A percentile compares a stretch with the other conserved stretches of the same genome.
Conservation (phyloP, 1,140 invertebrate species). For the Bombus turneri region DNA sequence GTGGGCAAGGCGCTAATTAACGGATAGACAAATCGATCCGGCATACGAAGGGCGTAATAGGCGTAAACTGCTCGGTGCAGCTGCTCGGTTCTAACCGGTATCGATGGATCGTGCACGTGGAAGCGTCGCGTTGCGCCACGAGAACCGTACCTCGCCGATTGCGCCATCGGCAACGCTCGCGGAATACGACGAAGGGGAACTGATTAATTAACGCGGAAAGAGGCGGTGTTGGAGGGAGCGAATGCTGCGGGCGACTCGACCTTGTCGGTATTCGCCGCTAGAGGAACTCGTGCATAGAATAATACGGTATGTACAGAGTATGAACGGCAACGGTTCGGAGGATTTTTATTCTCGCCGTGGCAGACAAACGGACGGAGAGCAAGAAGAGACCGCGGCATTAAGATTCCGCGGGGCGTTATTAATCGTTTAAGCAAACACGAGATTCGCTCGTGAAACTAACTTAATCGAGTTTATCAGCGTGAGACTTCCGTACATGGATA, state of each 20-base stretch:
- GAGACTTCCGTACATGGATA: conserved; percentile 49
- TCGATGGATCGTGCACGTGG: conserved; percentile 19
- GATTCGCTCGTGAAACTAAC: conserved; percentile 37
- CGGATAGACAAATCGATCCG: conserved; percentile 52
- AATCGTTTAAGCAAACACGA: conserved; percentile 45
- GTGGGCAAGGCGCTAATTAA: conserved; percentile 48
- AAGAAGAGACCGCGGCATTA: background rate
- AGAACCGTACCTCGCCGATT: conserved; percentile 17
- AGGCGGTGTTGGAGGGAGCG: conserved; percentile 26
- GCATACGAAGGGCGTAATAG: conserved; percentile 4
- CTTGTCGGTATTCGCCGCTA: conserved; percentile 51
- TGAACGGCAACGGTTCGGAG: background rate
- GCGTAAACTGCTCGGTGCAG: conserved; percentile 23
- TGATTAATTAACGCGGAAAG: conserved; percentile 65
- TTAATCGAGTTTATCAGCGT: conserved; percentile 51
- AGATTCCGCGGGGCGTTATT: conserved; percentile 48
- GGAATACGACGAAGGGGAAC: conserved; percentile 44
- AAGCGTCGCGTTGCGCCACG: conserved; percentile 29
- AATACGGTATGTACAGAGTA: background rate
- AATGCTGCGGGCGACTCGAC: conserved; percentile 22
- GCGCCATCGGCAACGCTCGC: conserved; percentile 44
- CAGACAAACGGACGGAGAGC: background rate
- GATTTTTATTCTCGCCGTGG: background rate
- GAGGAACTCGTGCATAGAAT: conserved; percentile 12
- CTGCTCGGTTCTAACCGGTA: conserved; percentile 8